Conservation (phyloP, 2,113 vertebrate species). For the Sander vitreus region DNA sequence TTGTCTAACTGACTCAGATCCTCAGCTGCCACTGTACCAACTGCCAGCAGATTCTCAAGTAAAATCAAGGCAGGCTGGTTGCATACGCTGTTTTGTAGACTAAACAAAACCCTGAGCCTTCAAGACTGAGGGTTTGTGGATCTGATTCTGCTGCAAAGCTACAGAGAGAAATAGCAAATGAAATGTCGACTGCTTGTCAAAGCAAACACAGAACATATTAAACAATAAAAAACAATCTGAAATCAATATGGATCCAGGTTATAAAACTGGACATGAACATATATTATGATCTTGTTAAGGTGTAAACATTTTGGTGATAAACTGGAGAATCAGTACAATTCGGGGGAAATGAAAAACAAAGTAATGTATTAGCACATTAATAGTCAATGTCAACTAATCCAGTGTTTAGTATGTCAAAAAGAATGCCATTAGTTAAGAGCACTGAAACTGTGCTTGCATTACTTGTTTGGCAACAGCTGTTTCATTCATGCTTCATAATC, state of each 20-base stretch:
- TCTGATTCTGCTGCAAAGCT: constrained; percentile 29
- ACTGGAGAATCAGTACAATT: background rate
- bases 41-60: constrained; percentile 32
- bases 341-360: background rate
- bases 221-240: constrained; percentile 1
- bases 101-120: constrained; percentile 30
- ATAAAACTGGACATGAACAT: background rate
- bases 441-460: background rate
- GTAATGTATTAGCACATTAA: background rate
- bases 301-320: background rate
- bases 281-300: background rate
- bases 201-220: constrained; percentile 1
- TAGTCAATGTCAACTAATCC: background rate
- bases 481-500: background rate
- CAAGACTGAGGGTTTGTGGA: background rate
- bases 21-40: constrained; percentile 34
- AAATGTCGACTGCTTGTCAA: constrained; percentile 19
- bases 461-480: background rate
- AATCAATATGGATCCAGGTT: constrained; percentile 6
- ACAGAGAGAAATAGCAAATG: background rate
- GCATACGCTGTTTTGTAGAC: constrained; percentile 20
- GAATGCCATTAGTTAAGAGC: background rate
- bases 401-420: background rate
- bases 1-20: constrained; percentile 51
- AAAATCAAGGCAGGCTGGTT: constrained; percentile 38